Conservation (phyloP, 2,797 vertebrate species). For the Enteromius afrohamiltoni region DNA sequence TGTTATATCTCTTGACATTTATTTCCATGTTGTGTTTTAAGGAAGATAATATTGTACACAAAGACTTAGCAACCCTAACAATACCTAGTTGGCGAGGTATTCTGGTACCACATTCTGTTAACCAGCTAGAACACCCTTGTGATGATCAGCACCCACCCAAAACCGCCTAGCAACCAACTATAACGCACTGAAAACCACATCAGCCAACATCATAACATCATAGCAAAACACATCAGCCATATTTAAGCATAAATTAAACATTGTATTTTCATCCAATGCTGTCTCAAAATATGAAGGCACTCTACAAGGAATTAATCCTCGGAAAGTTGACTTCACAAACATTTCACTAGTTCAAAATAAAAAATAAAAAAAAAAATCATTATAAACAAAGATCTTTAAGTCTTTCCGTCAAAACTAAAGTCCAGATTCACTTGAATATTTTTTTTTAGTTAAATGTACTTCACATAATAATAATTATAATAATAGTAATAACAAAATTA, state of each 20-base stretch:
- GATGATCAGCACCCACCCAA: background rate
- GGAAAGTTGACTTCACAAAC: background rate
- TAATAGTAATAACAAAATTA: background rate
- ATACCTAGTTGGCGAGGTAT: background rate
- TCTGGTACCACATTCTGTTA: background rate
- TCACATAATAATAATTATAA: background rate
- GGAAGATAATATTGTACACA: background rate
- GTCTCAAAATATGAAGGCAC: background rate
- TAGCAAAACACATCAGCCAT: background rate
- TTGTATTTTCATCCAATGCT: background rate
- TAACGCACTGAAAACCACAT: background rate
- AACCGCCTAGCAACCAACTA: background rate
- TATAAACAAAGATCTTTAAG: background rate
- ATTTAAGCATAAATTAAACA: background rate
- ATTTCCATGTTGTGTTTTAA: background rate
- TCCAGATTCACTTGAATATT: background rate
- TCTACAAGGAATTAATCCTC: background rate
- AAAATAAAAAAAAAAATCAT: background rate
- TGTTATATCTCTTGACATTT: background rate
- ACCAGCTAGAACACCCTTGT: background rate
- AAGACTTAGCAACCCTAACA: background rate
- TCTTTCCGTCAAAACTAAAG: background rate
- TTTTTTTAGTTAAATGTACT: background rate
- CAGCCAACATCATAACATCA: too few relatives aligned
- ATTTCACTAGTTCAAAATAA: background rate